These are phyloP conservation scores for Pherbina coryleti DNA, from an alignment of 2,888 invertebrate genomes.

Conservation along the genomic window DNA sequence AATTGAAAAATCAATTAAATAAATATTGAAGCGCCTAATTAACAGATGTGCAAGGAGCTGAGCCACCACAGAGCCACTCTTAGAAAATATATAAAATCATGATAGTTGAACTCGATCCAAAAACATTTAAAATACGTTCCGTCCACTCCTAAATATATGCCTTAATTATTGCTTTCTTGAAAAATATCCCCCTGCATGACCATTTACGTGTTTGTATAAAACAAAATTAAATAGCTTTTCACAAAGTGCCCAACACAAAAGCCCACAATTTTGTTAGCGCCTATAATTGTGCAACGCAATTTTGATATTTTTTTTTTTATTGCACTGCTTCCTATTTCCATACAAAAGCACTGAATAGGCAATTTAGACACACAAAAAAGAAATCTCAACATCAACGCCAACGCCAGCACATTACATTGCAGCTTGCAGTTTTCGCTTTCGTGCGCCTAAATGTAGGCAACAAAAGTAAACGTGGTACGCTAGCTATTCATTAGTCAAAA, in stretches of 20 bases:
- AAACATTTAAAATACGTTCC: neutral
- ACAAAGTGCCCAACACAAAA: neutral
- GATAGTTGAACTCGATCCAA: neutral
- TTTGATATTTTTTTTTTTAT: neutral
- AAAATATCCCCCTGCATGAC: neutral
- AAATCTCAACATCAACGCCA: neutral
- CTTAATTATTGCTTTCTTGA: neutral
- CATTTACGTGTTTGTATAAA: neutral
- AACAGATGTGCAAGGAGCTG: too few relatives aligned
- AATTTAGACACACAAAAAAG: neutral
- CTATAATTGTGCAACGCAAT: neutral
- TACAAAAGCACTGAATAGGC: neutral
- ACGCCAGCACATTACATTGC: neutral
- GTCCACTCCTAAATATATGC: neutral
- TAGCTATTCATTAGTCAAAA: conserved; percentile 26
- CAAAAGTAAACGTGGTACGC: neutral
- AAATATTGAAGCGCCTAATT: neutral
- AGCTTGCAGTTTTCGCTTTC: neutral
- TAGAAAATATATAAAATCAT: neutral
- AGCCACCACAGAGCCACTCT: neutral
- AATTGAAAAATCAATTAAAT: neutral
- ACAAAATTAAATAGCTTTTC: neutral
- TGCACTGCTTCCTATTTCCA: neutral
- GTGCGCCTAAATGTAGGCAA: conserved; percentile 13
- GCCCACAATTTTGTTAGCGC: neutral